Percentiles rank a stretch among this genome's conserved stretches.
These are phyloP conservation scores for Delichon dasypus DNA, from an alignment of 2,797 vertebrate genomes.

Conservation along the genomic window DNA sequence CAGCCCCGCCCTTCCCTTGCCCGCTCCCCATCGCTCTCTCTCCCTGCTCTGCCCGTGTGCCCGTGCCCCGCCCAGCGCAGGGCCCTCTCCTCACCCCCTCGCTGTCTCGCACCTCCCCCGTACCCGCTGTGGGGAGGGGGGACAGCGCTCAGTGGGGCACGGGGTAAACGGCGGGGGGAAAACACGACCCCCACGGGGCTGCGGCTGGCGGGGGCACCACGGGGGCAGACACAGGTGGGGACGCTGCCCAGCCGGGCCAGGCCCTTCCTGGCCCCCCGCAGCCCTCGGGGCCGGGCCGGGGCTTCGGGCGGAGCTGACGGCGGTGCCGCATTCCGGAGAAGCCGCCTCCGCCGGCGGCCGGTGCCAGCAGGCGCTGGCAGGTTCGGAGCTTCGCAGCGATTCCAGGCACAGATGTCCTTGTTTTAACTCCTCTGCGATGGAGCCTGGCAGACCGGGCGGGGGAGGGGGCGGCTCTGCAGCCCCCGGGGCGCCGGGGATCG, in stretches of 20 bases:
- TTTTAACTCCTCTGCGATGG: conserved; percentile 75
- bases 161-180: fast-evolving
- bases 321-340: conserved; percentile 76
- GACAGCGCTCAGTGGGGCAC: neutral
- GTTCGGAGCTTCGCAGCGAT: conserved; percentile 70
- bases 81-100: neutral
- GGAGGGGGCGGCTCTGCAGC: conserved; percentile 32
- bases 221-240: neutral
- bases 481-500: neutral
- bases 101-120: neutral
- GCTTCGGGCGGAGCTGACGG: conserved; percentile 39
- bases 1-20: neutral
- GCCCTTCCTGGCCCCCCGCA: neutral
- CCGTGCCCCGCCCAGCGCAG: neutral
- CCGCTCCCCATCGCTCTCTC: no score
- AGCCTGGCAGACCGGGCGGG: conserved; percentile 68
- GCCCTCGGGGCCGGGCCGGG: neutral
- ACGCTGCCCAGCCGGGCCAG: neutral
- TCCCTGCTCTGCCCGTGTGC: no score
- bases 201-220: neutral
- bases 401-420: conserved; percentile 78
- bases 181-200: neutral
- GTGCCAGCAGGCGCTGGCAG: conserved; percentile 79
- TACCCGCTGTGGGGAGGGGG: no score
- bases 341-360: conserved; percentile 71